A percentile compares a stretch with the other conserved stretches of the same genome.
These are phyloP conservation scores for Dichetophora obliterata DNA, from an alignment of 2,888 invertebrate species.

Conservation along the genomic window DNA sequence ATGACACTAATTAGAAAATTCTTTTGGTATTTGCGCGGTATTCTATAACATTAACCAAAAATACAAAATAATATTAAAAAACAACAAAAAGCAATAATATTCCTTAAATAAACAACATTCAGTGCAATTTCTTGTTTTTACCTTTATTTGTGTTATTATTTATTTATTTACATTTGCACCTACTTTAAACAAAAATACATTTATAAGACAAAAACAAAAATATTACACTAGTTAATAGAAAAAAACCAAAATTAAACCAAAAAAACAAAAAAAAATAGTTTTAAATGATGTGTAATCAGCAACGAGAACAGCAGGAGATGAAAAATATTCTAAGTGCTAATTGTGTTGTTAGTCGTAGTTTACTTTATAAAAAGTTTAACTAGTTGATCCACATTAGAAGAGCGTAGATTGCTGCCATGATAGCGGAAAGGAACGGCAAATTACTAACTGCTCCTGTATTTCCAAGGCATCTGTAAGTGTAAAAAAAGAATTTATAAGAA, in stretches of 20 bases:
- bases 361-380: no score
- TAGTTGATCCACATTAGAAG: constrained; percentile 7
- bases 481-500: no score
- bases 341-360: background rate
- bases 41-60: no score
- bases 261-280: background rate
- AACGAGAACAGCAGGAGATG: background rate
- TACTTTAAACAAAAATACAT: background rate
- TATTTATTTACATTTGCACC: background rate
- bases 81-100: no score
- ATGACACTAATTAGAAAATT: no score
- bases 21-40: no score
- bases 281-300: background rate
- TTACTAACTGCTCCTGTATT: background rate
- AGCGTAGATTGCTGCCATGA: constrained; percentile 17
- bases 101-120: background rate
- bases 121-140: background rate
- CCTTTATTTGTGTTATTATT: background rate
- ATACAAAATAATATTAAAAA: no score
- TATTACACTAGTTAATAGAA: background rate
- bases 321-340: background rate
- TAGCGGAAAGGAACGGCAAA: constrained; percentile 7
- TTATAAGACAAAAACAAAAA: background rate
- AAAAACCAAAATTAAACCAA: background rate
- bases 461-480: constrained; percentile 42